phyloP scores from a whole-genome alignment of 1,140 invertebrate species.

The Trichonephila inaurata region DNA sequence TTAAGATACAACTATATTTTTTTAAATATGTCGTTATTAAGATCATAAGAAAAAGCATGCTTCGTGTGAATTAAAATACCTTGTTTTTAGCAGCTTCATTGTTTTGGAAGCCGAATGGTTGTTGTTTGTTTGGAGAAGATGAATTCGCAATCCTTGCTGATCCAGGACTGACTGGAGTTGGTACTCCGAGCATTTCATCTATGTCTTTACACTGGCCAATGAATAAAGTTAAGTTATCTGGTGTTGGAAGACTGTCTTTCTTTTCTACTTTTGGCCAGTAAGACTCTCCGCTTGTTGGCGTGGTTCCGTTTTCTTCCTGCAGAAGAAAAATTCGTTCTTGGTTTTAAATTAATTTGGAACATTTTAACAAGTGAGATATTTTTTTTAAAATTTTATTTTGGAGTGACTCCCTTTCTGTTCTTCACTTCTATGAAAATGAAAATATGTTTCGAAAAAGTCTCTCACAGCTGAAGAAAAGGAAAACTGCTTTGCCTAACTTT shows the following conservation, averaged over 20 bases:
- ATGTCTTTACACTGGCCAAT: constrained; percentile 78
- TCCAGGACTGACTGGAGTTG: constrained; percentile 77
- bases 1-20: too few species aligned
- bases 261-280: constrained; percentile 64
- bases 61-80: neutral
- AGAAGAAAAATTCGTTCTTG: neutral
- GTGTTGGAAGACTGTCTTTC: constrained; percentile 46
- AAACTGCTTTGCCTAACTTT: too few species aligned
- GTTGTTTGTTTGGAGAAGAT: constrained; percentile 51
- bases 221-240: constrained; percentile 57
- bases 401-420: too few species aligned
- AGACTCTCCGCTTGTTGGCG: constrained; percentile 52
- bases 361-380: too few species aligned
- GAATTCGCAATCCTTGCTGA: constrained; percentile 25
- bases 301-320: constrained; percentile 17
- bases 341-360: neutral
- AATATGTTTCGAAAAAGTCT: too few species aligned
- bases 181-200: constrained; percentile 78
- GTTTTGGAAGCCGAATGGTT: constrained; percentile 55
- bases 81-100: constrained; percentile 15
- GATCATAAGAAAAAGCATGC: too few species aligned
- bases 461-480: too few species aligned
- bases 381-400: too few species aligned
- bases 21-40: too few species aligned
- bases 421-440: too few species aligned